A percentile compares a stretch with the other conserved stretches of the same genome.
Conservation (phyloP, 2,113 vertebrate genomes). For the Myiozetetes cayanensis region DNA sequence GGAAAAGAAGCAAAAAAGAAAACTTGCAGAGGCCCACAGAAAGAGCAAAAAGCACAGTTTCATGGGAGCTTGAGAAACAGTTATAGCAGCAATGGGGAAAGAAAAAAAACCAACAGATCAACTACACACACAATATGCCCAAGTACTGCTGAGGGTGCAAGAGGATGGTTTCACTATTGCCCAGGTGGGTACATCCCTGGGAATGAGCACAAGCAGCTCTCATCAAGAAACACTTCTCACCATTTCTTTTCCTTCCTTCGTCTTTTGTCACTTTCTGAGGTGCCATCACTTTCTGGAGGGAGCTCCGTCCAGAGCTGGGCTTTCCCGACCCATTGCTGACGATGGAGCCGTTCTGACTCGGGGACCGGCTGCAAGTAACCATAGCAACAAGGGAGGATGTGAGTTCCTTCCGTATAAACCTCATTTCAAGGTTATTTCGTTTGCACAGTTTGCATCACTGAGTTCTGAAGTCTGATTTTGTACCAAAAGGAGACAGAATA, state of each 20-base stretch:
- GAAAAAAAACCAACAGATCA: not conserved
- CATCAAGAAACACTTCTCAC: conserved; percentile 75
- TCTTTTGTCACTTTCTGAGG: conserved; percentile 92
- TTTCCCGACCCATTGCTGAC: conserved; percentile 94
- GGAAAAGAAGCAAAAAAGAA: not conserved
- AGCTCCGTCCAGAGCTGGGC: conserved; percentile 83
- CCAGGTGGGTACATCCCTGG: not conserved
- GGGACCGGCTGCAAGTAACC: conserved; percentile 94
- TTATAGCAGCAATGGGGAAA: not conserved
- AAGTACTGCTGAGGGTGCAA: not conserved
- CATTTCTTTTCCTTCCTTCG: conserved; percentile 85
- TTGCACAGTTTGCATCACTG: conserved; percentile 26
- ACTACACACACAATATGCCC: not conserved
- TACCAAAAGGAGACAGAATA: not conserved
- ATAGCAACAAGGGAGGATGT: conserved; percentile 92
- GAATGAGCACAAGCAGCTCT: not conserved
- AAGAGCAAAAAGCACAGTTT: not conserved
- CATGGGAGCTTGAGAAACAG: not conserved
- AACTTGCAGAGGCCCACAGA: not conserved
- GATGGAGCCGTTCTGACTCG: conserved; percentile 93
- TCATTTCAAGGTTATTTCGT: conserved; percentile 74
- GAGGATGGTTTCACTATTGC: not conserved
- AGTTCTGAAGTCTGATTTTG: conserved; percentile 33
- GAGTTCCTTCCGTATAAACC: conserved; percentile 71
- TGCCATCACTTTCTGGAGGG: conserved; percentile 84